Evolutionary conservation across 2,888 invertebrate genomes (phyloP), one percentile per base, ranked within the genome.

Genomic region (Proisotoma minuta): DNA sequence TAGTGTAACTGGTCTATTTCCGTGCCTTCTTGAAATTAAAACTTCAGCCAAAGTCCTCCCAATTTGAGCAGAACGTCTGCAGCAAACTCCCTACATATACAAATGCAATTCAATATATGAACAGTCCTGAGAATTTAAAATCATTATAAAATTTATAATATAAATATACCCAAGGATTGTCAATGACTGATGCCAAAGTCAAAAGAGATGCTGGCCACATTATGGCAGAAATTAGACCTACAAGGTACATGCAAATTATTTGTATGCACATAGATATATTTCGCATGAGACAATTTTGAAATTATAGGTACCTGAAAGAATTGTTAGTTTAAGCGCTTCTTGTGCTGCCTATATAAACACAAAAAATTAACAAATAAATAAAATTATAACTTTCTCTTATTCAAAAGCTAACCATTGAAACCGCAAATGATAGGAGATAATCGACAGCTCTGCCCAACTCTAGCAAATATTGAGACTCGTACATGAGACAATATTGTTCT

Each of bases 11-110:
- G 86, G 86, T 39, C 86, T 76, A 72, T 82, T 81, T 4, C 85
- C 85, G 57, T 73, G 73, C 56, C 67, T 60, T 51, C 60, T 61
- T 5, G 81, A 78, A 27, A 85, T 75, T 29, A 86, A 77, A n/a
- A 85, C 82, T 63, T 84, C 83, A 1, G 86, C 86, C 59, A 86
- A 77, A 72, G 84, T 82, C 72, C 82, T 81, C 4, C 86, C 86
- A 22, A 83, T 83, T 76, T 83, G 81, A 3, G 81, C 81, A 22
- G 84, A 79, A 50, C 86, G 76, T 39, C 83, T 77, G 47, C 84
- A 80, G 74, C 85, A 85, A 2, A 85, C 85, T 60, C 84, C 83
- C 70, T 61, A 40, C 8, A 52, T 15, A 40, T 51, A n/a, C 18
- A 51, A 52, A 15, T 27, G 34, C 23, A 28, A 40, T 39, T 40